Evolutionary conservation across 2,888 invertebrate genomes (phyloP), one percentile per base, ranked within the genome.

Genomic region (Pristionchus japonicus): DNA sequence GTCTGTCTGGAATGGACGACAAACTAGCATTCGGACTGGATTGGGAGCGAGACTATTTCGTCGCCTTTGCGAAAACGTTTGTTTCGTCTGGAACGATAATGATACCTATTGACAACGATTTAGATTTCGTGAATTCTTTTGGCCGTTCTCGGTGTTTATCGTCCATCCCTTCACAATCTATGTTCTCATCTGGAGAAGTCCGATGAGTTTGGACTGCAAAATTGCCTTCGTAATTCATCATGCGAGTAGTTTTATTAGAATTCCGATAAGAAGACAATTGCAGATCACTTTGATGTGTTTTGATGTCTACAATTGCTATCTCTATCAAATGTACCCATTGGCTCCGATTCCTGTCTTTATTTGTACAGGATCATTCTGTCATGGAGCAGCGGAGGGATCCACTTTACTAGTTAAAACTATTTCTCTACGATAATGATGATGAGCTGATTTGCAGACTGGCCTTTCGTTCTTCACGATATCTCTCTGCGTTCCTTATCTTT

Each of bases 1-100:
- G 4, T 67, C 34, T 34, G 20, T 31, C 15, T 13, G 67, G 15
- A 34, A 77, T 77, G 77, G 43, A 43, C 27, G 77, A 43, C 11
- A 7, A 70, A 9, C 23, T 70, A 37, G 77, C 6, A 47, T 43
- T 43, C 27, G 77, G 77, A 6, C 43, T 77, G 6, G 27, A 77
- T 20, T 77, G n/a, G 43, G 77, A 43, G n/a, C 23, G 77, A n/a
- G 77, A 77, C 27, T n/a, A 77, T 77, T 77, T 77, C 43, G 77
- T 77, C n/a, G n/a, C 11, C 3, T 43, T 43, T 11, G 40, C 77
- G 13, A 77, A 77, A 17, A 77, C 27, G 77, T 77, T 77, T 37
- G 37, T 70, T 70, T 23, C 0, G 3, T 37, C 7, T 3, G n/a
- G 40, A 3, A 40, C 17, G 4, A 31, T 17, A 6, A 67, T 13